These are phyloP conservation scores for Dromius quadrimaculatus DNA, from an alignment of 2,888 invertebrate species.

Conservation along the genomic window DNA sequence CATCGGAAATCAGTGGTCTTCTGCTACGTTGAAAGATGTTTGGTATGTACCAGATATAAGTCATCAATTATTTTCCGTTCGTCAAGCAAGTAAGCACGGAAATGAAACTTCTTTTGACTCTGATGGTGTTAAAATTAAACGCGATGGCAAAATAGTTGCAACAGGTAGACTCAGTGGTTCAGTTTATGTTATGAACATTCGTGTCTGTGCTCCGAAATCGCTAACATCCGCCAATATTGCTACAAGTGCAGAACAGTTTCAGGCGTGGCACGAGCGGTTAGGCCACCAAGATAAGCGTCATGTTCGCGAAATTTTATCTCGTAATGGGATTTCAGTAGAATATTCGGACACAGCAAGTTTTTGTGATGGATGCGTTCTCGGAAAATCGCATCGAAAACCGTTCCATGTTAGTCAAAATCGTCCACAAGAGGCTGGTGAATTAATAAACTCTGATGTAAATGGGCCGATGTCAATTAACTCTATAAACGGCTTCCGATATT, in stretches of 20 bases:
- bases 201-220: slow-evolving; percentile 46
- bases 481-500: slow-evolving; percentile 55
- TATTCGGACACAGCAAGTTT: slow-evolving; percentile 51
- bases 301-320: slow-evolving; percentile 55
- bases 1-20: slow-evolving; percentile 39
- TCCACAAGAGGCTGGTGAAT: slow-evolving; percentile 53
- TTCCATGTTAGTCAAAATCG: slow-evolving; percentile 48
- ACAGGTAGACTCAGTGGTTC: slow-evolving; percentile 50
- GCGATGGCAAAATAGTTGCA: slow-evolving; percentile 52
- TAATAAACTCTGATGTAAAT: slow-evolving; percentile 56
- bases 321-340: slow-evolving; percentile 52
- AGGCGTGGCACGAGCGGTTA: slow-evolving; percentile 56
- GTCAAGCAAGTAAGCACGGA: slow-evolving; percentile 53
- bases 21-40: slow-evolving; percentile 50
- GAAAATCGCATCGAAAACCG: slow-evolving; percentile 47
- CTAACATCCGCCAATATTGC: slow-evolving; percentile 51
- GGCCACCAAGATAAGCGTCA: slow-evolving; percentile 57
- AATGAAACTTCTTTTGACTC: slow-evolving; percentile 51
- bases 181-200: slow-evolving; percentile 54
- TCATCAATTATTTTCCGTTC: slow-evolving; percentile 55
- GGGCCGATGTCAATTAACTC: slow-evolving; percentile 56
- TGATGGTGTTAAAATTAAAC: slow-evolving; percentile 52
- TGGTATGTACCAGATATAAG: slow-evolving; percentile 49
- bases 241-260: slow-evolving; percentile 54
- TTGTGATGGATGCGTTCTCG: slow-evolving; percentile 47